phyloP scores from a whole-genome alignment of 2,888 invertebrate species.

The Coenonympha glycerion region DNA sequence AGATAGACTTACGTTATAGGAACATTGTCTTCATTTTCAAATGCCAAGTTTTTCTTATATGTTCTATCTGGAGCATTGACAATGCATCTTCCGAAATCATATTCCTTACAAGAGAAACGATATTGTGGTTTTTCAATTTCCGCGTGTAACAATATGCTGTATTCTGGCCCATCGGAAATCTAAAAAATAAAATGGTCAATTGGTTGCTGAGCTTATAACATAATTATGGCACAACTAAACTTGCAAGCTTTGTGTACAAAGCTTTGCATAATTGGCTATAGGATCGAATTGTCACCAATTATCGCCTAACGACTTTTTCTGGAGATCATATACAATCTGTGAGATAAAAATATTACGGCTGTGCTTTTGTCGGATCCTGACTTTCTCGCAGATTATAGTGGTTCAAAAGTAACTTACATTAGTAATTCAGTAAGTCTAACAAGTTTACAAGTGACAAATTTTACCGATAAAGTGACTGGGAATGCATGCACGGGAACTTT shows the following conservation, averaged over 20 bases:
- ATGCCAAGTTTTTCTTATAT: conserved; percentile 60
- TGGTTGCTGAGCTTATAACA: no score
- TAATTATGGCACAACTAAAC: no score
- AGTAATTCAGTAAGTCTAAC: no score
- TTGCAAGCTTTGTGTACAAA: no score
- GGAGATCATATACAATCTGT: no score
- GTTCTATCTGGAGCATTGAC: conserved; percentile 67
- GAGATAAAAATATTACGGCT: neutral
- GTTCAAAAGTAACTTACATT: no score
- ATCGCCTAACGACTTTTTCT: no score
- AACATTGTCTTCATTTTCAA: conserved; percentile 51
- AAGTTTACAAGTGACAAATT: conserved; percentile 19
- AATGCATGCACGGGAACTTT: conserved; percentile 60
- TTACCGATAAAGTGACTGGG: conserved; percentile 54
- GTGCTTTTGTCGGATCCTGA: no score
- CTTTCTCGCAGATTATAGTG: no score
- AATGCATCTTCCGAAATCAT: conserved; percentile 81
- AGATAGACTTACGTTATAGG: conserved; percentile 47
- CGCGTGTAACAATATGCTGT: conserved; percentile 75
- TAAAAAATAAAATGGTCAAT: conserved; percentile 40
- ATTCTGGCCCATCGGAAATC: conserved; percentile 81
- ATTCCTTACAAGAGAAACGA: conserved; percentile 78
- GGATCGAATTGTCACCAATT: no score
- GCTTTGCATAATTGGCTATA: no score
- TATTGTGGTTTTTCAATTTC: conserved; percentile 74